Base-by-base conservation (phyloP, 2,113 vertebrate species). In the Leucopsar rothschildi region DNA sequence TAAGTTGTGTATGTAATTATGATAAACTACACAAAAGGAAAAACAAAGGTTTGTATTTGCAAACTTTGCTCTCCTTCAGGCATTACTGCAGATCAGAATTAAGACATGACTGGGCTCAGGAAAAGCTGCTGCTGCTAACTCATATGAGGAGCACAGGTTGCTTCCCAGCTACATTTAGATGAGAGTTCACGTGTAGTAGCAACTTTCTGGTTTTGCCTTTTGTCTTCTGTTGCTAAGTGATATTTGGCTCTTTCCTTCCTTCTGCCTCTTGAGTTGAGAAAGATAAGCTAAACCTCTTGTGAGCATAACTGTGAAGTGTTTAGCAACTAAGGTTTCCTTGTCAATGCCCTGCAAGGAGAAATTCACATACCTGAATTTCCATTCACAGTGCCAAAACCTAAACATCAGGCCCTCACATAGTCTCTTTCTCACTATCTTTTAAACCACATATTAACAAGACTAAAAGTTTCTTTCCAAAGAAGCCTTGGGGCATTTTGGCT, bases 401-500 rank as follows among this genome's bases (percentile, higher is more conserved):
- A 93, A 69, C 7, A 33, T 65, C 82, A 65, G 53, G n/a, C 57
- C 20, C 7, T 64, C 45, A 42, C 50, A 28, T n/a, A 82, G 29
- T 33, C 14, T 42, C 23, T 80, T 29, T 57, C n/a, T 69, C 7
- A 8, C 15, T 75, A 35, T 83, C 35, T 80, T 63, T 92, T 87
- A 89, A 93, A 82, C 70, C 44, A 57, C 35, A 35, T 49, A 87
- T 65, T 82, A 93, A 93, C 28, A 79, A 87, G 50, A 72, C 53
- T 73, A 45, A 79, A 77, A 11, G 5, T 92, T 86, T 83, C 31
- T 70, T 78, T 90, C 82, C 70, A 82, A 52, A 90, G 69, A 64
- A 86, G 66, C 82, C 86, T 68, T 65, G 61, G 44, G 92, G 84
- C 82, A 73, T 77, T 88, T 84, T 97, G 91, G 81, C 85, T 88